Percentiles rank a stretch among this genome's conserved stretches.
Conservation (phyloP, 2,797 vertebrate species). For the Chelon labrosus region DNA sequence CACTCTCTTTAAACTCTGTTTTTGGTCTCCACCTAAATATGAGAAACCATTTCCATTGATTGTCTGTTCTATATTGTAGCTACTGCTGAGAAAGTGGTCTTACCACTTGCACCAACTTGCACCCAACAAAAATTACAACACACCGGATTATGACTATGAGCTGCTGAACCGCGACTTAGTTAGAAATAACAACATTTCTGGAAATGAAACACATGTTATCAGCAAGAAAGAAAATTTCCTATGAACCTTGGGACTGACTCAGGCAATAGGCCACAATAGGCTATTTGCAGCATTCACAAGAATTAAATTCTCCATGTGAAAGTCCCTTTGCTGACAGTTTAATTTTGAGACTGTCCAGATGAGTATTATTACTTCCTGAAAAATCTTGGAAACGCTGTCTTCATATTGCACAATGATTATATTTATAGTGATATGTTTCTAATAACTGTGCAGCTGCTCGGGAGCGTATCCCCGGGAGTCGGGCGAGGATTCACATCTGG, state of each 20-base stretch:
- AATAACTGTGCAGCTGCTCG: not conserved
- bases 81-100: too few species aligned
- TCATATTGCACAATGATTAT: not conserved
- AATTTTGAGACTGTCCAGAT: not conserved
- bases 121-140: too few species aligned
- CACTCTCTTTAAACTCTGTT: not conserved
- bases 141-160: not conserved
- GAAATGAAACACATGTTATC: not conserved
- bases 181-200: not conserved
- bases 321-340: not conserved
- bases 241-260: too few species aligned
- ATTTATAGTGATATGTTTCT: slow-evolving; percentile 2
- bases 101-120: too few species aligned
- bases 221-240: too few species aligned
- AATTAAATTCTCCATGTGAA: not conserved
- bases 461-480: fast-evolving
- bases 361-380: slow-evolving; percentile 33
- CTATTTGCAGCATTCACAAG: not conserved
- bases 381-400: not conserved
- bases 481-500: not conserved
- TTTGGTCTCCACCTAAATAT: not conserved
- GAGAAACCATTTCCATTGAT: not conserved
- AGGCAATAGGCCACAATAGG: too few species aligned
- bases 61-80: not conserved
- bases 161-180: not conserved